Conservation (phyloP, 2,797 vertebrate species). For the Melanogrammus aeglefinus region DNA sequence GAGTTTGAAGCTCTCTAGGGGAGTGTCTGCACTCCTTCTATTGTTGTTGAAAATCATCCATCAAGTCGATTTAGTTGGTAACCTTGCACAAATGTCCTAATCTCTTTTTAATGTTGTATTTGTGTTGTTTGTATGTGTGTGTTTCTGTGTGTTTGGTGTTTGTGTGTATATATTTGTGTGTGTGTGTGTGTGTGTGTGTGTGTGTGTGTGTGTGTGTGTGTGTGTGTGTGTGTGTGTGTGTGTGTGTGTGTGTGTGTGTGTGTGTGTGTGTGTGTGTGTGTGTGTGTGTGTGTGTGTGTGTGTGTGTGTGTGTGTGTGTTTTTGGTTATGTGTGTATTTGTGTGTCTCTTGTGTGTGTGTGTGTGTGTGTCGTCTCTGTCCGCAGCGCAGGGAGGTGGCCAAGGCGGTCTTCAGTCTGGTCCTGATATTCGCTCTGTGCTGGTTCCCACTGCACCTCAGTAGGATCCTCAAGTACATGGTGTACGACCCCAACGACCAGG, state of each 20-base stretch:
- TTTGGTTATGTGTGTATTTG: not conserved
- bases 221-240: not conserved
- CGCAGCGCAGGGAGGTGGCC: constrained; percentile 95
- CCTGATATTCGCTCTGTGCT: constrained; percentile 96
- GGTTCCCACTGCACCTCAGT: constrained; percentile 95
- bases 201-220: not conserved
- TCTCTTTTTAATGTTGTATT: not conserved
- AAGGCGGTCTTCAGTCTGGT: constrained; percentile 97
- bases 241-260: not conserved
- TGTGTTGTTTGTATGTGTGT: not conserved
- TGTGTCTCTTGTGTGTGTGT: not conserved
- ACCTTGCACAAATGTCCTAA: not conserved
- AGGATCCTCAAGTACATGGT: constrained; percentile 86
- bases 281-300: not conserved
- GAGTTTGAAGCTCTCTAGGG: not conserved
- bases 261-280: not conserved
- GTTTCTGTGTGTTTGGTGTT: not conserved
- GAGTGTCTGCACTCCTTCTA: not conserved
- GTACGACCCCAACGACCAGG: constrained; percentile 70
- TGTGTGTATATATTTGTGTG: not conserved
- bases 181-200: not conserved
- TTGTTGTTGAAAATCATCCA: not conserved
- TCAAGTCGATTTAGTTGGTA: not conserved
- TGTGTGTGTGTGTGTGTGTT: not conserved
- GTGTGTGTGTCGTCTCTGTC: constrained; percentile 26